Evolutionary conservation across 2,797 vertebrate genomes (phyloP).

Genomic region (Furcifer pardalis): DNA sequence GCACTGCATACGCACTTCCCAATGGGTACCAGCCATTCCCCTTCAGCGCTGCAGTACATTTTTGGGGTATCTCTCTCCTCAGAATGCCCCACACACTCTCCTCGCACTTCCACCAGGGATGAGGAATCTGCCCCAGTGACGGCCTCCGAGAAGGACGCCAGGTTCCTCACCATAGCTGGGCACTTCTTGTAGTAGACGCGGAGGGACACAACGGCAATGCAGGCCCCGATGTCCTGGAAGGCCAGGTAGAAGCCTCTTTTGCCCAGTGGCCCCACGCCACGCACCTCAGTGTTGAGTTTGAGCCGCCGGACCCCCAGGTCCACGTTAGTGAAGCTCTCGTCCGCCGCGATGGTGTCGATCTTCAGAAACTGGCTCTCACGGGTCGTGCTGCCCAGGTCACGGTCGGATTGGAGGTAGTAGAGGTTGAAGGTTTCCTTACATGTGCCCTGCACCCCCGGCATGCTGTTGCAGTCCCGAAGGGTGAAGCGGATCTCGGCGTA

Average conservation of each 20-base stretch:
- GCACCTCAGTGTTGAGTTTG: constrained; percentile 94
- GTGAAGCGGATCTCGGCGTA: constrained; percentile 97
- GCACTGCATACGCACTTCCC: constrained; percentile 95
- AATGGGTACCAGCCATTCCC: constrained; percentile 97
- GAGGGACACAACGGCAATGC: constrained; percentile 92
- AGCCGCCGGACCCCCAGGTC: constrained; percentile 93
- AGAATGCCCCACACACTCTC: constrained; percentile 92
- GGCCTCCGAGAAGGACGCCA: constrained; percentile 93
- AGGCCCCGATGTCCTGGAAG: constrained; percentile 96
- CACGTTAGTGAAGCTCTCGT: constrained; percentile 95
- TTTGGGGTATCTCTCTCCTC: constrained; percentile 96
- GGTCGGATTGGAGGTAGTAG: constrained; percentile 93
- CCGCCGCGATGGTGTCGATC: constrained; percentile 95
- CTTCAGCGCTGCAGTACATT: constrained; percentile 99
- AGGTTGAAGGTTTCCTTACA: constrained; percentile 99
- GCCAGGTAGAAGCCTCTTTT: constrained; percentile 93
- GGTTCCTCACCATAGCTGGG: constrained; percentile 87
- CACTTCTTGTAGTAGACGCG: constrained; percentile 96
- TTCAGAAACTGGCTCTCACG: constrained; percentile 93
- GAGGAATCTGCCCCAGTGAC: constrained; percentile 95
- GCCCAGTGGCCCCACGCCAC: constrained; percentile 88
- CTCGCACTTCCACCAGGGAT: constrained; percentile 93
- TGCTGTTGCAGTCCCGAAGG: constrained; percentile 95
- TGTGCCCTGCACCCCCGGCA: constrained; percentile 93
- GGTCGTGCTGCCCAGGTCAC: constrained; percentile 85